Base-by-base conservation (phyloP, 1,140 invertebrate species). In the Rhagoletis zephyria region DNA sequence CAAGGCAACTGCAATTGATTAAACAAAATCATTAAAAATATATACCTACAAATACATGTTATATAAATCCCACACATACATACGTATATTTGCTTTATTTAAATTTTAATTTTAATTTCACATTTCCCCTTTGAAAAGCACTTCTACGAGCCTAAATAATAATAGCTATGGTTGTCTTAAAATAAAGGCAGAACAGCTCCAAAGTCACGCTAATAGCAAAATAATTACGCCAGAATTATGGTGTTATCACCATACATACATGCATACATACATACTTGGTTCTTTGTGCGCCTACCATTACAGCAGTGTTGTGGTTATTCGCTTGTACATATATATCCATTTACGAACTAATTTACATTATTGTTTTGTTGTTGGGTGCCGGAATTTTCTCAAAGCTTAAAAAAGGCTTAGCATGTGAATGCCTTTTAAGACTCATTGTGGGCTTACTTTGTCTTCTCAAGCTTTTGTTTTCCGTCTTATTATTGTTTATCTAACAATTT, bases 381-480 rank as follows among this genome's bases (percentile, higher is more conserved):
- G 67, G 14, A 45, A 70, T 48, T 51, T 16, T 48, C 45, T 74
- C 12, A 45, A 74, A 74, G 40, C 45, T 48, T 48, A 45, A 42
- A 74, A 16, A 48, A 1, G 7, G 70, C 70, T 74, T 48, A 74
- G 42, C 70, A 45, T 48, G 45, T 74, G 42, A 74, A 74, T 7
- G 7, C 70, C 4, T 19, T 74, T 74, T 74, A 16, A 67, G 40
- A 64, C 19, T 42, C 64, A 42, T 48, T 48, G 70, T 48, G 70
- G 45, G 14, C n/a, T 74, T 45, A 74, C 42, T 48, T 48, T 48
- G 70, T 48, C 70, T 74, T 74, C 45, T 14, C 42, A 42, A 16
- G 70, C 70, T 74, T 74, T 74, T 74, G 70, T 74, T 48, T 74
- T 74, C 70, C 70, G 45, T 74, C 70, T 48, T 74, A 48, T 48